Percentiles rank a stretch among this genome's conserved stretches.
phyloP scores from a whole-genome alignment of 2,797 vertebrate genomes.

The Oreortyx pictus region DNA sequence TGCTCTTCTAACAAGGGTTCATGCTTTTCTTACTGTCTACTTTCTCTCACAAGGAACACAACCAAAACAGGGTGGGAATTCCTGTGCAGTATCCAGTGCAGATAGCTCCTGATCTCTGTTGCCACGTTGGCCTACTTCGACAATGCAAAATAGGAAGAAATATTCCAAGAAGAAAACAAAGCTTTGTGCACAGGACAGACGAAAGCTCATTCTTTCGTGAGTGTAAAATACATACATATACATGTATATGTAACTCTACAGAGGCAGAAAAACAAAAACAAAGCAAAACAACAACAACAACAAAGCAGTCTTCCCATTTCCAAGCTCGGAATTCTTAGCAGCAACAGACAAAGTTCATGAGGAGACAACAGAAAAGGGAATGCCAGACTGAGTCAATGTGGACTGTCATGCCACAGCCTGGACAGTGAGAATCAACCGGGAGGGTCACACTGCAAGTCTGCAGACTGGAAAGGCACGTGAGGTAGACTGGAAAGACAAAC shows the following conservation, averaged over 20 bases:
- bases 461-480: not conserved
- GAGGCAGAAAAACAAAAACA: not conserved
- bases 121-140: no score
- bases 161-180: not conserved
- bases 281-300: no score
- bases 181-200: not conserved
- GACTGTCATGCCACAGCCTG: not conserved
- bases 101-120: not conserved
- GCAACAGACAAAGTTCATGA: not conserved
- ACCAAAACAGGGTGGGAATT: not conserved
- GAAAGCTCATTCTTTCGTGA: not conserved
- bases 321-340: not conserved
- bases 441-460: not conserved
- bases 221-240: not conserved
- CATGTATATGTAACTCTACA: not conserved
- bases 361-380: not conserved
- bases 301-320: not conserved
- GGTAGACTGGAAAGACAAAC: not conserved
- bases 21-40: not conserved
- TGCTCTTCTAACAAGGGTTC: not conserved
- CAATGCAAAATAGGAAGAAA: not conserved
- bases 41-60: not conserved
- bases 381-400: not conserved
- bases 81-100: not conserved
- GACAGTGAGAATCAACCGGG: not conserved